phyloP scores from a whole-genome alignment of 2,888 invertebrate genomes.

The Polydrusus pterygomalis region DNA sequence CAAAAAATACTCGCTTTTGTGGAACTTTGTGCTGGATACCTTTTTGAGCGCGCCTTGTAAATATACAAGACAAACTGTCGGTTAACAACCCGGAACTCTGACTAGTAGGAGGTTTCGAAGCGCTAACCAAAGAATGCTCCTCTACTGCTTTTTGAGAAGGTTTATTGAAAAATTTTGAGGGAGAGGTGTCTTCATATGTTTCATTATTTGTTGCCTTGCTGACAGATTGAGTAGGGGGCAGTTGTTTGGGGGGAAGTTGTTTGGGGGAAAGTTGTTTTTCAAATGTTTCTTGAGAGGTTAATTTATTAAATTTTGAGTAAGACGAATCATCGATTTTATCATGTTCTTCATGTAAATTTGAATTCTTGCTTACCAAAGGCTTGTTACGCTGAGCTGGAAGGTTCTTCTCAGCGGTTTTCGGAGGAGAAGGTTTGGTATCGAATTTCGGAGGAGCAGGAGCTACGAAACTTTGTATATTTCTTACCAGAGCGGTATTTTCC shows the following conservation, averaged over 20 bases:
- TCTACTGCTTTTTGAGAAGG: constrained; percentile 2
- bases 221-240: neutral
- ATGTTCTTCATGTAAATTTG: neutral
- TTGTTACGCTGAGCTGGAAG: neutral
- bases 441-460: constrained; percentile 11
- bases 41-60: constrained; percentile 33
- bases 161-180: neutral
- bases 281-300: neutral
- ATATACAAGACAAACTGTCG: constrained; percentile 53
- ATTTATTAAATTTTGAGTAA: too few relatives aligned
- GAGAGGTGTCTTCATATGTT: neutral
- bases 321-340: neutral
- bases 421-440: neutral
- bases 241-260: neutral
- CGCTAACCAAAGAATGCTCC: neutral
- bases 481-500: neutral
- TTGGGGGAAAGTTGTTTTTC: neutral
- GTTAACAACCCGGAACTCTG: constrained; percentile 44
- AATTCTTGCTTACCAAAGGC: neutral
- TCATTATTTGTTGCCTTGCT: neutral
- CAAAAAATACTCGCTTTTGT: constrained; percentile 41
- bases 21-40: constrained; percentile 39
- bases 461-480: neutral
- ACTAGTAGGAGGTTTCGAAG: constrained; percentile 6
- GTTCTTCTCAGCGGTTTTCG: neutral